Evolutionary conservation across 2,113 vertebrate genomes (phyloP), one percentile per base, ranked within the genome.

Genomic region (Chionis minor): DNA sequence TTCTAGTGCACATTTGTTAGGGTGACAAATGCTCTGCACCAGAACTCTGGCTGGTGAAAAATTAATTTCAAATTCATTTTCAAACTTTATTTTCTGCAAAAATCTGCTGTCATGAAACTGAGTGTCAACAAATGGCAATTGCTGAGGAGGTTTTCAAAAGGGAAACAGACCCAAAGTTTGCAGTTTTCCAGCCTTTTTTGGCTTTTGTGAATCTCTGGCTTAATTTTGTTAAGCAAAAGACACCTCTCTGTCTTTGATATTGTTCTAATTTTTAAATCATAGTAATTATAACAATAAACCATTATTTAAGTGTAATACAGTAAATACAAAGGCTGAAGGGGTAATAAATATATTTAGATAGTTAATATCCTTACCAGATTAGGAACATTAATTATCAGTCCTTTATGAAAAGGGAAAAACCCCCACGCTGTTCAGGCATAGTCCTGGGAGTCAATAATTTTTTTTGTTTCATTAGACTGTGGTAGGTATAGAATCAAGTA

Each of bases 81-180:
- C 84, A 86, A 80, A 90, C 62, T 93, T 91, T 59, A 78, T 96
- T 96, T 95, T 86, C 55, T 88, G 22, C 14, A 58, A 44, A 86
- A 54, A 77, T 96, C 67, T 82, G 11, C 62, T 90, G 19, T 77
- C 51, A 28, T 67, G 84, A 93, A 94, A 88, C 38, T 22, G 42
- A 86, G 62, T 70, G 38, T 70, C 92, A 94, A 83, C 49, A 95
- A 85, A 65, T 70, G 49, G 23, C 26, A 90, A 20, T 77, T 83
- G 10, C 67, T 62, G 40, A 85, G 19, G 17, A 27, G 3, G 2
- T 69, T 89, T 96, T 71, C 63, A 23, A 63, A 89, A n/a, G 18
- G 22, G 13, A 90, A 69, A 16, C 23, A 69, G 22, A 59, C 9
- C 5, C 8, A 19, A 87, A 44, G 58, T 80, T 75, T 69, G 47